These are phyloP conservation scores for Eunapius fragilis DNA, from an alignment of 37 sponge, comb jelly and placozoan species.

Conservation along the genomic window DNA sequence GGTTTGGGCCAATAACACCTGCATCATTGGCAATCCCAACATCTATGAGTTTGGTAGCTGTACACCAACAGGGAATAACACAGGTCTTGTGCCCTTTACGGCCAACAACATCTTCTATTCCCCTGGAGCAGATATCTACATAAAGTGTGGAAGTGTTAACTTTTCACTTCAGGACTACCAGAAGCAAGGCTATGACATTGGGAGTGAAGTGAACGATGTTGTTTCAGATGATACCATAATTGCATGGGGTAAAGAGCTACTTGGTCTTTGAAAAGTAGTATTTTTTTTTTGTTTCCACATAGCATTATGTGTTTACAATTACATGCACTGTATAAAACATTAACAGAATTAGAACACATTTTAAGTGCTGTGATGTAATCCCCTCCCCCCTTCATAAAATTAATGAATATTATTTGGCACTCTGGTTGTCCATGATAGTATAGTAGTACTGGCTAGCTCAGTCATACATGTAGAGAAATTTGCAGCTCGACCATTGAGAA, in stretches of 20 bases:
- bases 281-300: too few species aligned
- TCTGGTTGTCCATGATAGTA: too few species aligned
- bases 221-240: conserved; percentile 19
- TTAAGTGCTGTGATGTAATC: too few species aligned
- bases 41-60: conserved; percentile 44
- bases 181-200: conserved; percentile 53
- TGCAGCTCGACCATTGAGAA: too few species aligned
- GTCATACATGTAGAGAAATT: too few species aligned
- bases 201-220: conserved; percentile 20
- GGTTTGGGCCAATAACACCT: conserved; percentile 56
- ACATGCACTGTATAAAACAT: too few species aligned
- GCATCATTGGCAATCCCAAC: conserved; percentile 52
- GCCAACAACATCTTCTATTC: conserved; percentile 59
- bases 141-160: conserved; percentile 32
- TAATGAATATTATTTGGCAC: too few species aligned
- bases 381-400: too few species aligned
- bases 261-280: conserved; percentile 17
- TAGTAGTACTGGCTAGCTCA: too few species aligned
- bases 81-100: conserved; percentile 49
- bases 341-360: too few species aligned
- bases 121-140: conserved; percentile 30
- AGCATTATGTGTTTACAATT: too few species aligned
- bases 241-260: conserved; percentile 42
- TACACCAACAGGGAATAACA: conserved; percentile 1
- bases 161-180: conserved; percentile 36